phyloP scores from a whole-genome alignment of 2,888 invertebrate species.

The Yponomeuta plumbellus region DNA sequence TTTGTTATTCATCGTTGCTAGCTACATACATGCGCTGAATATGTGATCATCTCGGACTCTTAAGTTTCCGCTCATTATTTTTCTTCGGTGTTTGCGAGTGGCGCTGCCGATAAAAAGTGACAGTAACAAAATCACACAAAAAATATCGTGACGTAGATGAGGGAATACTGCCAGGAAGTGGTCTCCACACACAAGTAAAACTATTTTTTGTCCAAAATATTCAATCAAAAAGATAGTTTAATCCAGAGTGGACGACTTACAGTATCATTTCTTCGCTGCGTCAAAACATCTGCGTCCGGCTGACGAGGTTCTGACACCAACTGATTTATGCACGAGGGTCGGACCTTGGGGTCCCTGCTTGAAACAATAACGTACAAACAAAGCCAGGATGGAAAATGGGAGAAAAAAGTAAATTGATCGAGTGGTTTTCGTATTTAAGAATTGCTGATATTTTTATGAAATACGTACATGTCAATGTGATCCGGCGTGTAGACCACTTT shows the following conservation, averaged over 20 bases:
- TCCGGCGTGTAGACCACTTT: too few relatives aligned
- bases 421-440: not conserved
- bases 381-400: conserved; percentile 37
- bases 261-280: conserved; percentile 21
- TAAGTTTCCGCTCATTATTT: too few relatives aligned
- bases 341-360: conserved; percentile 29
- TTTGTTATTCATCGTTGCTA: too few relatives aligned
- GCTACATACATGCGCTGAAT: too few relatives aligned
- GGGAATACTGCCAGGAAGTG: too few relatives aligned
- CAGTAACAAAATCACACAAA: too few relatives aligned
- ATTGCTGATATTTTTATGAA: not conserved
- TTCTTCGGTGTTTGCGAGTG: too few relatives aligned
- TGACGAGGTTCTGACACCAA: conserved; percentile 43
- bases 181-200: not conserved
- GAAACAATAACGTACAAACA: conserved; percentile 29
- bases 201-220: not conserved
- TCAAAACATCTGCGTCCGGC: conserved; percentile 60
- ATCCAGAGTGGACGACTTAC: not conserved
- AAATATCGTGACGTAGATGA: too few relatives aligned
- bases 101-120: too few relatives aligned
- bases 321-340: conserved; percentile 51
- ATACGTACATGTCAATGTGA: not conserved
- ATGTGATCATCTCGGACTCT: too few relatives aligned
- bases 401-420: conserved; percentile 32
- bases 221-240: not conserved